Conservation (phyloP, 2,797 vertebrate genomes). For the Liparis tanakae region DNA sequence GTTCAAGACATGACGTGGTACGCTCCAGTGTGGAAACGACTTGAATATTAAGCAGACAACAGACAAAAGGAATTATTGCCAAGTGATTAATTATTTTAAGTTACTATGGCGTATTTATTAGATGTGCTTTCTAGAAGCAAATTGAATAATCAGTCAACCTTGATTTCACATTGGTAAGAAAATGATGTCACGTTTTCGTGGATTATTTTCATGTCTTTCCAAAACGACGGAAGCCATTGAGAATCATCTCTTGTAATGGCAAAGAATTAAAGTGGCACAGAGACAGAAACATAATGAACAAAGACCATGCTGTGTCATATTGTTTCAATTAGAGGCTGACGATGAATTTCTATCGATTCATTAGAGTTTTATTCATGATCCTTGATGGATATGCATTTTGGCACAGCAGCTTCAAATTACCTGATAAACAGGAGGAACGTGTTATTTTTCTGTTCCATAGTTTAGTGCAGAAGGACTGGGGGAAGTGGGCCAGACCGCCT, state of each 20-base stretch:
- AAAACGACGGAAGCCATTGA: conserved; percentile 14
- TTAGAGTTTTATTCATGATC: conserved; percentile 13
- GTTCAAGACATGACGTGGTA: not conserved
- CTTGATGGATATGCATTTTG: conserved; percentile 8
- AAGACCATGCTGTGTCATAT: conserved; percentile 4
- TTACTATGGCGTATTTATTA: conserved; percentile 2
- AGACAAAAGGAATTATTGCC: conserved; percentile 5
- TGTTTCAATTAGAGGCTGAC: conserved; percentile 8
- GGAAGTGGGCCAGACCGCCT: not conserved
- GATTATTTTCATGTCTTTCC: conserved; percentile 2
- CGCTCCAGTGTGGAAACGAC: not conserved
- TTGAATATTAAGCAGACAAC: conserved; percentile 12
- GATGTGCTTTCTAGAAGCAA: not conserved
- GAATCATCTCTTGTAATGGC: not conserved
- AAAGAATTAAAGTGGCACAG: not conserved
- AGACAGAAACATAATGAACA: conserved; percentile 24
- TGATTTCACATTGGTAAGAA: conserved; percentile 11
- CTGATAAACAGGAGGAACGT: not conserved
- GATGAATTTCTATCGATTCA: conserved; percentile 7
- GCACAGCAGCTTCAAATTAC: not conserved
- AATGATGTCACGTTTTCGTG: not conserved
- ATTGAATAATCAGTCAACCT: conserved; percentile 9
- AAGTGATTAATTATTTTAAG: conserved; percentile 19
- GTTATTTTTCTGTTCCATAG: not conserved
- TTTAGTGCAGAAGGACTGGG: not conserved